Evolutionary conservation across 1,140 invertebrate genomes (phyloP), one percentile per base, ranked within the genome.

Genomic region (Drosophila quadrilineata): DNA sequence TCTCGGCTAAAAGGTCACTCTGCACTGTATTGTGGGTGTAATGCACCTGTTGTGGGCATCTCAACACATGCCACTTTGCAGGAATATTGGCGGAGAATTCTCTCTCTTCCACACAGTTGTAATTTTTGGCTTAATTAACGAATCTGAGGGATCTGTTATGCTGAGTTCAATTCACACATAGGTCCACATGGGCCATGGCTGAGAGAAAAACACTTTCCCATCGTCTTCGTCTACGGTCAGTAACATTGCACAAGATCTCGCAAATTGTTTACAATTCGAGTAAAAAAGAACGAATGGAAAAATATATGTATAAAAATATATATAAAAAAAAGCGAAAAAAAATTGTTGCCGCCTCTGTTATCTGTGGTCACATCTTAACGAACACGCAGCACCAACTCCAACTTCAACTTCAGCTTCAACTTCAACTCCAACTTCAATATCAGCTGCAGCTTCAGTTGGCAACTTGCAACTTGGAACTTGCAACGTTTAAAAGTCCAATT

Each of bases 201-300:
- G n/a, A n/a, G n/a, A n/a, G n/a, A n/a, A n/a, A n/a, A n/a, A n/a
- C n/a, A n/a, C 53, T 80, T 80, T 80, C 67, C 71, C 75, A 80
- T n/a, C n/a, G n/a, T n/a, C n/a, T n/a, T n/a, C n/a, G n/a, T n/a
- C n/a, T n/a, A n/a, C n/a, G n/a, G n/a, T n/a, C n/a, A n/a, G n/a
- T n/a, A n/a, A n/a, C n/a, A n/a, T n/a, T n/a, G n/a, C n/a, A n/a
- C n/a, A n/a, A n/a, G n/a, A n/a, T n/a, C n/a, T n/a, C 76, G 73
- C 71, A 80, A 82, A 82, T 82, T 82, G 76, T 82, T 75, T 75
- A 82, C 76, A 82, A 75, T 82, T 82, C 76, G 71, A 70, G n/a
- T n/a, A n/a, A n/a, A n/a, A n/a, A n/a, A n/a, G n/a, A n/a, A n/a
- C n/a, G n/a, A n/a, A n/a, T n/a, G n/a, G n/a, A n/a, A n/a, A n/a